Conservation (phyloP, 2,113 vertebrate species). For the Mus pahari region DNA sequence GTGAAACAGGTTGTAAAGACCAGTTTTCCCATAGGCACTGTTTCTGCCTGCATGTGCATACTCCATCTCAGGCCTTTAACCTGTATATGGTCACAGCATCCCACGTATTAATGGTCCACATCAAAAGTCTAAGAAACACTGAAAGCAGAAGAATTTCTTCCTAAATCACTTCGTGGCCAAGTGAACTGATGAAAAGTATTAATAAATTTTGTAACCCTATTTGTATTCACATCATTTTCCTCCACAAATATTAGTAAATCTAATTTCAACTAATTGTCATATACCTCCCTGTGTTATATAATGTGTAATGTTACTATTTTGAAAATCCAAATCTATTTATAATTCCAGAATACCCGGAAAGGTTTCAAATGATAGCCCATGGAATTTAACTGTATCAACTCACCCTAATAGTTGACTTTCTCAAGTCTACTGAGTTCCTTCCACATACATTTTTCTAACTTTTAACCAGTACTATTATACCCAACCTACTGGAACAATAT, state of each 20-base stretch:
- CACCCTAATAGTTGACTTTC: not conserved
- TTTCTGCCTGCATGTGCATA: not conserved
- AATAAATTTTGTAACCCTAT: not conserved
- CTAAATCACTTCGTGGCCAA: not conserved
- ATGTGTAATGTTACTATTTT: not conserved
- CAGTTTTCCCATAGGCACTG: not conserved
- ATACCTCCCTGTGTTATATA: not conserved
- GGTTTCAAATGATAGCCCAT: not conserved
- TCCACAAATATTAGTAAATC: conserved; percentile 35
- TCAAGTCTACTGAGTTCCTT: not conserved
- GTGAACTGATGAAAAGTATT: conserved; percentile 3
- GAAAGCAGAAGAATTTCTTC: not conserved
- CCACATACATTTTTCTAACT: not conserved
- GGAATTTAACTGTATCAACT: not conserved
- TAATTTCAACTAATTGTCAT: not conserved
- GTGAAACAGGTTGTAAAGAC: not conserved
- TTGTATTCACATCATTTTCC: not conserved
- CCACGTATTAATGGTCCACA: not conserved
- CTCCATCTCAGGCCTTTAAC: not conserved
- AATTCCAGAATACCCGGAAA: not conserved
- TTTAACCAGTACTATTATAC: not conserved
- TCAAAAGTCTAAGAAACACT: not conserved
- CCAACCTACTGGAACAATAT: not conserved
- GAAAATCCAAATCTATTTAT: conserved; percentile 1
- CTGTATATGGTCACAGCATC: not conserved